Evolutionary conservation across 2,113 vertebrate genomes (phyloP), one percentile per base, ranked within the genome.

Genomic region (Bos javanicus): DNA sequence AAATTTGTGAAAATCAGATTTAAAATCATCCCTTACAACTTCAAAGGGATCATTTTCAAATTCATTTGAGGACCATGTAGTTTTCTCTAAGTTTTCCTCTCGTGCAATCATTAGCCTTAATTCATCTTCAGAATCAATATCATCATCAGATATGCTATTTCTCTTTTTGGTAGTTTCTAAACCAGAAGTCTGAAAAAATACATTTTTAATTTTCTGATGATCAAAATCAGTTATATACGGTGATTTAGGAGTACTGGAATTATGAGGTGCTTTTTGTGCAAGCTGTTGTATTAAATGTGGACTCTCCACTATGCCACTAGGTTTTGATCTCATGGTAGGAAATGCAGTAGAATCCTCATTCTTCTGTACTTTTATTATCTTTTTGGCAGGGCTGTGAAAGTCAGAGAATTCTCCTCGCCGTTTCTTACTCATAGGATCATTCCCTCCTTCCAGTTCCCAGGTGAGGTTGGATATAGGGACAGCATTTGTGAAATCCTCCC

Each of bases 51-150:
- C 98, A 83, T 98, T 97, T 97, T 98, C 99, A 4, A 90, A 90
- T 15, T 97, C 94, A 92, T 50, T 94, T 46, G 15, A 85, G 25
- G 76, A 54, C 54, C 62, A 9, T 4, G 80, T 16, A 83, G 26
- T 87, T 98, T 97, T 97, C 90, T 33, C 80, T 54, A 90, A 97
- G 92, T 94, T 98, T 81, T 16, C 78, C 84, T 98, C 99, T 95
- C 98, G 97, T 90, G 97, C 86, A 36, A 99, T 98, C 95, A 99
- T 52, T 62, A 94, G 97, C 97, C 91, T 94, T 57, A 99, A 98
- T 87, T 99, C 99, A 60, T 99, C 99, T 59, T 99, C 99, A 43
- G 99, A 99, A 96, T 99, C 99, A 2, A 30, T 21, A 26, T 99
- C 99, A 28, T 97, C 98, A 36, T 99, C 98, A 48, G 93, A 98